Evolutionary conservation across 30 jellyfish, hydroid and myxozoan species (phyloP), one percentile per base, ranked within the genome.

Genomic region (Mastigias papua): DNA sequence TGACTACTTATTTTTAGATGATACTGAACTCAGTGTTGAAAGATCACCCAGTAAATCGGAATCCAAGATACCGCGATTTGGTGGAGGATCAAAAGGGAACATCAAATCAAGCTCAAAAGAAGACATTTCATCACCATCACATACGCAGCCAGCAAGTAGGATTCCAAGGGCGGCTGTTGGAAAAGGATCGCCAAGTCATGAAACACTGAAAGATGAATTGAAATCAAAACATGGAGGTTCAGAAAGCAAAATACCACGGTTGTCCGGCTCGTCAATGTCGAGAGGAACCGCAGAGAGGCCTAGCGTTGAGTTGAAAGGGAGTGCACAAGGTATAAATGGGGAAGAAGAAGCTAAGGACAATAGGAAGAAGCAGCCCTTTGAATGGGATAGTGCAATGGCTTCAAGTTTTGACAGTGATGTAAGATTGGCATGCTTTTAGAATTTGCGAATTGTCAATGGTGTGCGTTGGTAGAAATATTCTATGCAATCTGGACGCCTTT

Each of bases 341-440:
- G 8, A 42, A 48, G 37, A 33, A 26, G 29, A 3, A 34, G 34
- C 69, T 7, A 25, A 72, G 1, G 81, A 57, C 21, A 25, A 27
- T 10, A 58, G 76, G 10, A 58, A 23, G 58, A n/a, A 19, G 17
- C 71, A 32, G 11, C 23, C 86, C 13, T 69, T 70, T 83, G 92
- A 75, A 16, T 69, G 65, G 65, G 80, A 35, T 2, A 83, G 70
- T 70, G 74, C 80, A 10, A 73, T 61, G 1, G 70, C 70, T 7
- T 83, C 92, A 0, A 80, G 49, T 29, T 83, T 74, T 63, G 92
- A 83, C 10, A 83, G 92, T 54, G 92, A 83, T 21, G 92, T 83
- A 49, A 83, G 86, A 69, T 22, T 31, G 10, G 10, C 17, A 6
- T 60, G 13, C 34, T 13, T 20, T 37, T n/a, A n/a, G n/a, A n/a